Conservation (phyloP, 2,888 invertebrate species). For the Drymonia ruficornis region DNA sequence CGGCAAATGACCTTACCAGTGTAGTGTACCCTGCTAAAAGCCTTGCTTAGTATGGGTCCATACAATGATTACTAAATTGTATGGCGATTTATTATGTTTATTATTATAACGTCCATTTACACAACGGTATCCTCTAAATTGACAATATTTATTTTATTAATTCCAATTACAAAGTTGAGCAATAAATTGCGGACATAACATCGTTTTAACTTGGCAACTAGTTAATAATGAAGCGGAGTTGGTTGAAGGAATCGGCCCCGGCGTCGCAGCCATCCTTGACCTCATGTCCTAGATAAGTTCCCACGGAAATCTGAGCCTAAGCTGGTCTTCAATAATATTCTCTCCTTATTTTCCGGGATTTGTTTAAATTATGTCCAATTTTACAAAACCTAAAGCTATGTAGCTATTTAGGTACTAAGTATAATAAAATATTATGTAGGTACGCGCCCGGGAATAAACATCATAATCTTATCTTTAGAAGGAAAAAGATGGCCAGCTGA, state of each 20-base stretch:
- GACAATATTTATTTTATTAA: constrained; percentile 30
- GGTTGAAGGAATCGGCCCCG: constrained; percentile 37
- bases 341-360: constrained; percentile 13
- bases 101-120: neutral
- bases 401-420: too few species aligned
- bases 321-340: constrained; percentile 32
- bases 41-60: too few species aligned
- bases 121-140: neutral
- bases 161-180: constrained; percentile 37
- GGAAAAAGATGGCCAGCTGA: too few species aligned
- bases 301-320: constrained; percentile 24
- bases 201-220: constrained; percentile 39
- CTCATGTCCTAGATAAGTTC: constrained; percentile 57
- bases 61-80: too few species aligned
- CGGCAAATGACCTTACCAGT: too few species aligned
- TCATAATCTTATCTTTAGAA: too few species aligned
- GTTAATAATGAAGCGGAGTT: constrained; percentile 41
- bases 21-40: too few species aligned
- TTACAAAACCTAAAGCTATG: too few species aligned
- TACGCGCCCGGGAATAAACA: too few species aligned
- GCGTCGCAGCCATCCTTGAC: constrained; percentile 61
- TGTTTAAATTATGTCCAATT: too few species aligned
- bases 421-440: too few species aligned
- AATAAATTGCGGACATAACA: constrained; percentile 39
- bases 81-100: too few species aligned